phyloP scores from a whole-genome alignment of 2,888 invertebrate species.

The Litoditis marina region DNA sequence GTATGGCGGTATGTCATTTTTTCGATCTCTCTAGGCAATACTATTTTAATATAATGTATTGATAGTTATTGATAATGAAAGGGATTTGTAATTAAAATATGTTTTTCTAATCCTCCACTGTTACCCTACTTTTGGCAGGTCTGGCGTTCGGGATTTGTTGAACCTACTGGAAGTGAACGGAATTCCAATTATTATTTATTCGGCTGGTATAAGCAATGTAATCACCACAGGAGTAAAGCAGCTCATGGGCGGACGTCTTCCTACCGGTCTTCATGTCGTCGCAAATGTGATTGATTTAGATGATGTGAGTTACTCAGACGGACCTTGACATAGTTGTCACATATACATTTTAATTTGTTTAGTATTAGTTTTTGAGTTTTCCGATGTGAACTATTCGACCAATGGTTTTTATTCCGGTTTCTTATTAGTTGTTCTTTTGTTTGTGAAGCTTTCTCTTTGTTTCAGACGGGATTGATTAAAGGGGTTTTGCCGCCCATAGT shows the following conservation, averaged over 20 bases:
- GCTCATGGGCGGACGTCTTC: background rate
- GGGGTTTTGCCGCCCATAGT: background rate
- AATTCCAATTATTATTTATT: background rate
- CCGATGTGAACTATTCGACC: too few relatives aligned
- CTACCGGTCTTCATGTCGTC: background rate
- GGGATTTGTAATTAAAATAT: too few relatives aligned
- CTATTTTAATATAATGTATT: too few relatives aligned
- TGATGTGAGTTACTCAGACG: too few relatives aligned
- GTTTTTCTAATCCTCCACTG: background rate
- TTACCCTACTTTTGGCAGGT: background rate
- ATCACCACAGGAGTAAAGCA: background rate
- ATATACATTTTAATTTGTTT: too few relatives aligned
- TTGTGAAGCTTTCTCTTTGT: too few relatives aligned
- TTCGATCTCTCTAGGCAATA: too few relatives aligned
- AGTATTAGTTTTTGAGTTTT: too few relatives aligned
- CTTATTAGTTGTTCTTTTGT: background rate
- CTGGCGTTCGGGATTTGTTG: background rate
- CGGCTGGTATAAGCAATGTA: background rate
- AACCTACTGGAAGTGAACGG: background rate
- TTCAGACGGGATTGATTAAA: slow-evolving; percentile 2
- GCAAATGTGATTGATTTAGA: background rate
- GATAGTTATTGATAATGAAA: too few relatives aligned
- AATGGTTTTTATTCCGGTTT: too few relatives aligned
- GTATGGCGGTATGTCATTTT: too few relatives aligned
- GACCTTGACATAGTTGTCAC: too few relatives aligned